Percentiles rank a stretch among this genome's conserved stretches.
These are phyloP conservation scores for Euura lappo DNA, from an alignment of 1,140 invertebrate species.

Conservation along the genomic window DNA sequence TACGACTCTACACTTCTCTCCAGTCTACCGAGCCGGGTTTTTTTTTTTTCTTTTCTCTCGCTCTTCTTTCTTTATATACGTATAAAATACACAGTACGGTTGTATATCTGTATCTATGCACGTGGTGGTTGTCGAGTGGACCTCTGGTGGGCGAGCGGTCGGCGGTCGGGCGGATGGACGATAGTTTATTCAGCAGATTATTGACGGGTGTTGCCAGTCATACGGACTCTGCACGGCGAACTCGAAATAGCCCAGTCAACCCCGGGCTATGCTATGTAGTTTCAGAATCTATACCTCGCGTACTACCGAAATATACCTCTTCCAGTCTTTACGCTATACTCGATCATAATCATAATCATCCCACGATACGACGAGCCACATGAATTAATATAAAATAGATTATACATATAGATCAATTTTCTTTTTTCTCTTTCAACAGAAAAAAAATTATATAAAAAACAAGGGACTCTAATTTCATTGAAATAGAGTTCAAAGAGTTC, in stretches of 20 bases:
- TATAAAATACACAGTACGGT: background rate
- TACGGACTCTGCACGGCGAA: constrained; percentile 39
- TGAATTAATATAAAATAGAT: no score
- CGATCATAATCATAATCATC: no score
- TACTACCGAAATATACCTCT: background rate
- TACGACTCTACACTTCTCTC: no score
- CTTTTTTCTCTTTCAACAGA: no score
- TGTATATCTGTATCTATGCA: constrained; percentile 19
- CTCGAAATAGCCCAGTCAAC: constrained; percentile 57
- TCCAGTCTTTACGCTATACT: no score
- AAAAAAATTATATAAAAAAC: no score
- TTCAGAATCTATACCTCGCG: background rate
- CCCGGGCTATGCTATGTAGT: constrained; percentile 23
- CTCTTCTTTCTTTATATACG: background rate
- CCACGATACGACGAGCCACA: no score
- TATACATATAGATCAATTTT: no score
- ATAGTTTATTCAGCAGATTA: constrained; percentile 63
- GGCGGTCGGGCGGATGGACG: constrained; percentile 48
- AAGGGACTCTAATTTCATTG: no score
- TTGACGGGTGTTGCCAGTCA: constrained; percentile 52
- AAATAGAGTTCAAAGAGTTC: no score
- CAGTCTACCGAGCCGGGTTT: no score
- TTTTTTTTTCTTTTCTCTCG: no score
- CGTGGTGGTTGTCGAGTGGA: constrained; percentile 40
- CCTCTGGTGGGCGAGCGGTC: constrained; percentile 38